Base-by-base conservation (phyloP, 2,888 invertebrate species). In the Sialis fuliginosa region DNA sequence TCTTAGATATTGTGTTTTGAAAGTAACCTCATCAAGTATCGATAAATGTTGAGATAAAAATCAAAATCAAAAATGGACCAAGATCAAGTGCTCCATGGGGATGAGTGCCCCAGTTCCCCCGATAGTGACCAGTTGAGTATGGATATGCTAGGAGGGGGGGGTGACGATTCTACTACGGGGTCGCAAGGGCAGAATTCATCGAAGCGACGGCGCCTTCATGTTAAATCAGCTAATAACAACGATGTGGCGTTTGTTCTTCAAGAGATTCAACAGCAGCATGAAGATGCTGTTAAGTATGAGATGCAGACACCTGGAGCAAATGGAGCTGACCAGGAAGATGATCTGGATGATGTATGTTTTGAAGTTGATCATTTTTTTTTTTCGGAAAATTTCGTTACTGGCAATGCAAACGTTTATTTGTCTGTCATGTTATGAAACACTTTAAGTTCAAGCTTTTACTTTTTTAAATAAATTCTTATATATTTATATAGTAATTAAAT, bases 71-170 rank as follows among this genome's bases (percentile, higher is more conserved):
- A 22, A 22, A 22, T 22, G 22, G 22, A 22, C 4, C 22, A 22
- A 22, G 4, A 22, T 22, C 22, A 22, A 22, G 22, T 22, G 4
- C 22, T 22, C 4, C 22, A 22, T 22, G 22, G 22, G 22, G 47
- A 47, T 30, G 42, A 42, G 31, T 42, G 42, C 5, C 47, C 47
- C 9, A 47, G 47, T 33, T 42, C 42, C 7, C 47, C 47, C n/a
- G 47, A 47, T 42, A 35, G 35, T 34, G 47, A 47, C 39, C 47
- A 47, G 2, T 31, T 47, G 34, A 47, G 42, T 42, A 42, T 47
- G 6, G 47, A 47, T n/a, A 47, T 47, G 47, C 37, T 47, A 31
- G 10, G 34, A 13, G 22, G 10, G 7, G 39, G 30, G 7, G n/a
- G n/a, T n/a, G 33, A 33, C 7, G 34, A 33, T 8, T 22, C 42